Percentiles rank a stretch among this genome's conserved stretches.
phyloP scores from a whole-genome alignment of 2,888 invertebrate genomes.

The Hydriomena furcata region DNA sequence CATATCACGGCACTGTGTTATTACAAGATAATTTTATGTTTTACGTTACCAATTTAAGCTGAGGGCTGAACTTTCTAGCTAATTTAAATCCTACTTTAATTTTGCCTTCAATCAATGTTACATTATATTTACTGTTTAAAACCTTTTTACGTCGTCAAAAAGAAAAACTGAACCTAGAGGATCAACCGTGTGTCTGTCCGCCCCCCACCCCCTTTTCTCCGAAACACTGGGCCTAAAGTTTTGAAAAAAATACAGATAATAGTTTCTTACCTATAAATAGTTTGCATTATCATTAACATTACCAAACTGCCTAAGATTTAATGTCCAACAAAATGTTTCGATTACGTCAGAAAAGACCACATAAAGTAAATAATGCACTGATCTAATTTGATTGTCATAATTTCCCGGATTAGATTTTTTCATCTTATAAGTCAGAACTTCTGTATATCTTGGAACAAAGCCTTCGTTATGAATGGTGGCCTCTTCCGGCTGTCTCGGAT shows the following conservation, averaged over 20 bases:
- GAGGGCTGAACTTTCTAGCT: slow-evolving; percentile 25
- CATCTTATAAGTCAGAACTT: slow-evolving; percentile 1
- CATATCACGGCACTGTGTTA: slow-evolving; percentile 28
- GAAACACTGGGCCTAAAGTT: too few relatives aligned
- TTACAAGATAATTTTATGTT: slow-evolving; percentile 31
- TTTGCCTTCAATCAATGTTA: too few relatives aligned
- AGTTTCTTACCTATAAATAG: too few relatives aligned
- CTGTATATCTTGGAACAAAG: slow-evolving; percentile 57
- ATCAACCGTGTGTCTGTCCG: too few relatives aligned
- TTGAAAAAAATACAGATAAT: too few relatives aligned
- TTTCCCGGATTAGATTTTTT: not conserved
- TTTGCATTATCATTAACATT: too few relatives aligned
- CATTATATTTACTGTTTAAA: not conserved
- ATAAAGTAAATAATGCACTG: not conserved
- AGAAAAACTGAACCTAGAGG: too few relatives aligned
- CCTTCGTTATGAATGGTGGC: slow-evolving; percentile 66
- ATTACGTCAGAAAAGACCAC: too few relatives aligned
- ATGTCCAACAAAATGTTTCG: too few relatives aligned
- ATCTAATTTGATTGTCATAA: not conserved
- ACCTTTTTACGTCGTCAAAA: too few relatives aligned
- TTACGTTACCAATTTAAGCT: slow-evolving; percentile 22
- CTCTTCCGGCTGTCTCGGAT: slow-evolving; percentile 57
- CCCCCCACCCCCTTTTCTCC: too few relatives aligned
- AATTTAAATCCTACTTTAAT: not conserved
- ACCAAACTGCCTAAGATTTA: too few relatives aligned